Base-by-base conservation (phyloP, 1,140 invertebrate species). In the Caenorhabditis remanei region DNA sequence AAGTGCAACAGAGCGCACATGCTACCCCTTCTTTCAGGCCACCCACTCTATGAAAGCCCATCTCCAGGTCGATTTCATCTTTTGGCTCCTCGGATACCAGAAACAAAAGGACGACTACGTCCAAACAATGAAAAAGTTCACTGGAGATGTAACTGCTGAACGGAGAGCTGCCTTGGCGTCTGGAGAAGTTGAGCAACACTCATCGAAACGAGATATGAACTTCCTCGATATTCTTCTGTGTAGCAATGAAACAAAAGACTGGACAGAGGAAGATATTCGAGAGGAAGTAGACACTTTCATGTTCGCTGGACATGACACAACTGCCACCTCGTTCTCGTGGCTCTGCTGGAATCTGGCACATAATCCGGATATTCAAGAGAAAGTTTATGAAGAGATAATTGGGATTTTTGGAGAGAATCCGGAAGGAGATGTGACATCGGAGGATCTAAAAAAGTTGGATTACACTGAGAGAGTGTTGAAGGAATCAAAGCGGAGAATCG, bases 191-290 rank as follows among this genome's bases (percentile, higher is more conserved):
- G 88, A 91, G 41, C 83, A 83, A 24, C 14, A 56, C 11, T 61
- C n/a, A 84, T 84, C 53, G 19, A 63, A 56, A 19, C 14, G 79
- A 55, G 83, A 56, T 32, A 87, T 96, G 88, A 97, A 97, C 53
- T 98, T 99, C 94, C 94, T 99, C 86, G 97, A 99, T 93, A 94
- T 98, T 83, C 93, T 99, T 90, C 94, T 99, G 46, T 96, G 97
- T 93, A 95, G 95, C 67, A 95, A 96, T 43, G 95, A 90, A 24
- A 16, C 83, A 96, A 91, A 95, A 95, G 88, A 96, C 95, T 13
- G 95, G 93, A 71, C 85, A 89, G n/a, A 94, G 90, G 14, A 92
- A 71, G 85, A 93, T 95, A 85, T 94, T 94, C 55, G 95, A 5
- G 94, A 95, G 0, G 95, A 98, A 65, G 95, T 95, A 46, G 95